Conservation (phyloP, 2,888 invertebrate genomes). For the Blomia tropicalis region DNA sequence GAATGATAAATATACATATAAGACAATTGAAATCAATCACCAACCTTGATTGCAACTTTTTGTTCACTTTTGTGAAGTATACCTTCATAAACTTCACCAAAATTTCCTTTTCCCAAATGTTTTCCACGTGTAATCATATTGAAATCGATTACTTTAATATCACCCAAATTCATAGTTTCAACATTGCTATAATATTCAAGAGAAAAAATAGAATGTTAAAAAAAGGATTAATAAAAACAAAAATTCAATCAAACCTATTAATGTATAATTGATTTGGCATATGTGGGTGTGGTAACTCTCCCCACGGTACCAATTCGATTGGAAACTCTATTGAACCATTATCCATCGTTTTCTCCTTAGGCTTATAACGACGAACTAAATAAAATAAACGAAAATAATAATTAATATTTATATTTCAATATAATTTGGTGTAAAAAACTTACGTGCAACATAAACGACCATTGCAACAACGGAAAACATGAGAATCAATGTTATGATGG, state of each 20-base stretch:
- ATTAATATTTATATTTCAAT: background rate
- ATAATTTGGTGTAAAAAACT: background rate
- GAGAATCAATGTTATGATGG: no score
- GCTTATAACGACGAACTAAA: background rate
- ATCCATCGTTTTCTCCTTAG: constrained; percentile 41
- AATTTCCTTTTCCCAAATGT: constrained; percentile 86
- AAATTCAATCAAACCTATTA: constrained; percentile 32
- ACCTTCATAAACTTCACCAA: constrained; percentile 92
- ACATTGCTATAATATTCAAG: background rate
- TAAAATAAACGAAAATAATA: background rate
- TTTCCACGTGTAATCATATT: constrained; percentile 52
- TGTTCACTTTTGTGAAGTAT: constrained; percentile 47
- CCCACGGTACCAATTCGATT: constrained; percentile 65
- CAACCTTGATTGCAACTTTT: constrained; percentile 78
- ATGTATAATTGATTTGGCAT: constrained; percentile 69
- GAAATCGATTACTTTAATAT: constrained; percentile 4
- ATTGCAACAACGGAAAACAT: constrained; percentile 6
- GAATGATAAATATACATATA: constrained; percentile 6
- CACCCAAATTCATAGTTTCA: background rate
- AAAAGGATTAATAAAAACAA: constrained; percentile 9
- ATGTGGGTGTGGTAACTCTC: constrained; percentile 64
- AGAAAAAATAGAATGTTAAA: background rate
- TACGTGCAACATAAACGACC: constrained; percentile 19
- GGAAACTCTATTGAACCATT: constrained; percentile 21
- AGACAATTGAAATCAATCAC: background rate